A percentile compares a stretch with the other conserved stretches of the same genome.
Conservation (phyloP, 2,113 vertebrate genomes). For the Oxyruncus cristatus region DNA sequence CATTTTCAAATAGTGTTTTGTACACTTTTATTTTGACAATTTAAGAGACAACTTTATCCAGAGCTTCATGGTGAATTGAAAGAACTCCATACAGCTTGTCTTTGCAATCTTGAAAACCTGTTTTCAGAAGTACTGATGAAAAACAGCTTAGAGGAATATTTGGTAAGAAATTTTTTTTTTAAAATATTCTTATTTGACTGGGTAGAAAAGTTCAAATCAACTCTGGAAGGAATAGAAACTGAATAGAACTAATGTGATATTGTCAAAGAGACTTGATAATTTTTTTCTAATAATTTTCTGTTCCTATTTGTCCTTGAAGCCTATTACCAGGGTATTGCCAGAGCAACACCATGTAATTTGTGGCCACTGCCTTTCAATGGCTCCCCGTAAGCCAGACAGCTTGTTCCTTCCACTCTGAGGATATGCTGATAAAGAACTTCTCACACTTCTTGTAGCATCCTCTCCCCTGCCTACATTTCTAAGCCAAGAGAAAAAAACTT, state of each 20-base stretch:
- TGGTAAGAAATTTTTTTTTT: too few relatives aligned
- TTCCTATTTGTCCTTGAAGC: neutral
- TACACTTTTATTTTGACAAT: neutral
- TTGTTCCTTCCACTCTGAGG: neutral
- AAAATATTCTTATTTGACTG: neutral
- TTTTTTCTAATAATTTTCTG: neutral
- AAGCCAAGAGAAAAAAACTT: neutral
- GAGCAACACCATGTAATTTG: neutral
- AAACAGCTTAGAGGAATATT: neutral
- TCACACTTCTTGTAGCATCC: neutral
- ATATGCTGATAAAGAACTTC: neutral
- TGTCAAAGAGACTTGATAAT: neutral
- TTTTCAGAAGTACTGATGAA: neutral
- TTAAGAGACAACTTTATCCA: neutral
- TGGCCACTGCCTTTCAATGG: neutral
- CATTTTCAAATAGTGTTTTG: neutral
- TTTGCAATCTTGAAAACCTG: neutral
- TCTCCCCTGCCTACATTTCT: neutral
- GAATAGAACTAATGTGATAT: neutral
- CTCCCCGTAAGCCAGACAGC: neutral
- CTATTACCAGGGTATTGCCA: neutral
- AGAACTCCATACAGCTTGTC: neutral
- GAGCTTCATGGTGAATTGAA: neutral
- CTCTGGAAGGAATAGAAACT: neutral
- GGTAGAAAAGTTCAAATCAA: neutral